Evolutionary conservation across 2,113 vertebrate species (phyloP).

Genomic region (Hypanus sabinus): DNA sequence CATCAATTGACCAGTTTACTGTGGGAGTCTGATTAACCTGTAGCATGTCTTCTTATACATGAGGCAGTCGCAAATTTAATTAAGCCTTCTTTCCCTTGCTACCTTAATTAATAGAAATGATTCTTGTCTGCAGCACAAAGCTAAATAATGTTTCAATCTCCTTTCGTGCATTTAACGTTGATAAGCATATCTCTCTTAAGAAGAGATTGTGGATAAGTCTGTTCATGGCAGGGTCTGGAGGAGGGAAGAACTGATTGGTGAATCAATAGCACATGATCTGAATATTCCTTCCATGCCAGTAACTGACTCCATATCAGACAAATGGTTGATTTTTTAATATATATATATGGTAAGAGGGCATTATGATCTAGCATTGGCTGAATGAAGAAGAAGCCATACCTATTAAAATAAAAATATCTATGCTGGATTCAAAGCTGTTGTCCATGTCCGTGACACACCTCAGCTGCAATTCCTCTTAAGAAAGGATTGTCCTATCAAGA

Average conservation of each 20-base stretch:
- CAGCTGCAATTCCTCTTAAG: no score
- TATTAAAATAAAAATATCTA: background rate
- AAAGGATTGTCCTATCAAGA: no score
- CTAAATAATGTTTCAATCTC: background rate
- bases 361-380: no score
- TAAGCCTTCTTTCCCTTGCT: background rate
- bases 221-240: background rate
- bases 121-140: background rate
- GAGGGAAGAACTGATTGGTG: background rate
- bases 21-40: background rate
- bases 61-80: slow-evolving; percentile 28
- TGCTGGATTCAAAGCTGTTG: no score
- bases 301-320: background rate
- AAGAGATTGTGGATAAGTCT: background rate
- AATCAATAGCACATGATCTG: background rate
- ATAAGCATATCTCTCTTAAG: background rate
- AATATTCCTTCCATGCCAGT: background rate
- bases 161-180: background rate
- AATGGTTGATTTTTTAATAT: background rate
- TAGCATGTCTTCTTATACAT: background rate
- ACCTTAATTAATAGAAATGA: slow-evolving; percentile 26
- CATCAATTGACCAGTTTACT: slow-evolving; percentile 20
- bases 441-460: no score
- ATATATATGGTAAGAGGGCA: no score
- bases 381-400: no score